A percentile compares a stretch with the other conserved stretches of the same genome.
phyloP scores from a whole-genome alignment of 2,888 invertebrate species.

The Nomada hirtipes region DNA sequence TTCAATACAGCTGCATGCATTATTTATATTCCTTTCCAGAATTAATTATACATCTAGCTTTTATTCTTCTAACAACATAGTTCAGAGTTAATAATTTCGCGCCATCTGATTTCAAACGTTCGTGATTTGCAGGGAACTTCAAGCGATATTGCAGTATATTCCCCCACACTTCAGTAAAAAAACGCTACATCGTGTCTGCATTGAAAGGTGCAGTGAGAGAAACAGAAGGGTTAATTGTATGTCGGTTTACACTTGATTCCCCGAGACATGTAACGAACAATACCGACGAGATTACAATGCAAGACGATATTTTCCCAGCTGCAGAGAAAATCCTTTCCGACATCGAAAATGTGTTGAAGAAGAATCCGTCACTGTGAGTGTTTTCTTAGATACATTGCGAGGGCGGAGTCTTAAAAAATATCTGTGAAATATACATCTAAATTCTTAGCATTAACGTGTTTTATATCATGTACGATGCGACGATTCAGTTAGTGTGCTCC shows the following conservation, averaged over 20 bases:
- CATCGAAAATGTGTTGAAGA: constrained; percentile 90
- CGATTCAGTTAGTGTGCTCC: constrained; percentile 1
- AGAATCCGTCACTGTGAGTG: constrained; percentile 92
- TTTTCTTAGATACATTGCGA: constrained; percentile 58
- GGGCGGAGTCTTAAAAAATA: constrained; percentile 71
- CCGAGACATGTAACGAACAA: constrained; percentile 72
- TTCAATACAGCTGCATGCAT: background rate
- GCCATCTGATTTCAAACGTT: constrained; percentile 54
- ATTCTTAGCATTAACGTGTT: constrained; percentile 7
- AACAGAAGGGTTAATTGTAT: constrained; percentile 64
- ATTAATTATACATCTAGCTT: background rate
- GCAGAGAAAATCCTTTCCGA: constrained; percentile 93
- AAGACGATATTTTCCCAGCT: constrained; percentile 89
- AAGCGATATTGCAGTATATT: constrained; percentile 52
- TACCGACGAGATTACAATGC: constrained; percentile 81
- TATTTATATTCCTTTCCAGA: constrained; percentile 4
- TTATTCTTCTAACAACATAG: background rate
- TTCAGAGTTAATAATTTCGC: constrained; percentile 42
- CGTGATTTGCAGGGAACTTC: constrained; percentile 64
- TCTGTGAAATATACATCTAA: constrained; percentile 39
- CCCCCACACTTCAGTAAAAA: constrained; percentile 65
- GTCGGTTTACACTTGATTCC: constrained; percentile 65
- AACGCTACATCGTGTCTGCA: constrained; percentile 71
- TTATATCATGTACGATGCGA: constrained; percentile 11
- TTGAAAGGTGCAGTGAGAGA: constrained; percentile 68